These are phyloP conservation scores for Drosophila phalerata DNA, from an alignment of 2,888 invertebrate genomes.

Conservation along the genomic window DNA sequence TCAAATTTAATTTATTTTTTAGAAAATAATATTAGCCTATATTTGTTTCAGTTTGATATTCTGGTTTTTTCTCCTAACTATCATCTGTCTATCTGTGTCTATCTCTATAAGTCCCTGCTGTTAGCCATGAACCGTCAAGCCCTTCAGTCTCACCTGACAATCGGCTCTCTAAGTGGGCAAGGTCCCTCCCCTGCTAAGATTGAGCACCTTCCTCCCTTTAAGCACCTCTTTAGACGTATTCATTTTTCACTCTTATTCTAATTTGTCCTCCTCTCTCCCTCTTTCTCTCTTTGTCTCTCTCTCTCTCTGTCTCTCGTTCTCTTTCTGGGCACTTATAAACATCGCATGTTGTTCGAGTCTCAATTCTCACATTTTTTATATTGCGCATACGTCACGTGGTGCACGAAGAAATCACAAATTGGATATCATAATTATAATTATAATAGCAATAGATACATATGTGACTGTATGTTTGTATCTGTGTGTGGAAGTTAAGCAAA, in stretches of 20 bases:
- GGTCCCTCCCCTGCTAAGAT: conserved; percentile 13
- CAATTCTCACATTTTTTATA: conserved; percentile 33
- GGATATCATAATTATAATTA: conserved; percentile 41
- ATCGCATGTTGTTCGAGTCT: conserved; percentile 38
- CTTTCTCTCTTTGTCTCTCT: neutral
- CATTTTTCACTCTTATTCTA: conserved; percentile 32
- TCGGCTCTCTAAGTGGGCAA: conserved; percentile 22
- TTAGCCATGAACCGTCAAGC: conserved; percentile 35
- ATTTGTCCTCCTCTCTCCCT: neutral
- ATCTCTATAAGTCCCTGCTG: neutral
- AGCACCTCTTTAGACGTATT: conserved; percentile 22
- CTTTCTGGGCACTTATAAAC: conserved; percentile 6
- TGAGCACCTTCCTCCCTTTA: neutral
- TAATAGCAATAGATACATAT: conserved; percentile 46
- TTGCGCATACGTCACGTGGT: conserved; percentile 66
- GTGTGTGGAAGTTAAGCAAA: conserved; percentile 31
- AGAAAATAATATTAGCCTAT: no score
- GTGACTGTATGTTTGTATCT: neutral
- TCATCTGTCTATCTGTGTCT: neutral
- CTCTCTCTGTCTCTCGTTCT: neutral
- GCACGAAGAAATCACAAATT: conserved; percentile 34
- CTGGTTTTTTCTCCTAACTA: no score
- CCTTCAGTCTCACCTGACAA: conserved; percentile 40
- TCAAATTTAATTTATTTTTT: no score
- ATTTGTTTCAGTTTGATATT: no score